phyloP scores from a whole-genome alignment of 2,797 vertebrate species.

The Smutsia temminckii region DNA sequence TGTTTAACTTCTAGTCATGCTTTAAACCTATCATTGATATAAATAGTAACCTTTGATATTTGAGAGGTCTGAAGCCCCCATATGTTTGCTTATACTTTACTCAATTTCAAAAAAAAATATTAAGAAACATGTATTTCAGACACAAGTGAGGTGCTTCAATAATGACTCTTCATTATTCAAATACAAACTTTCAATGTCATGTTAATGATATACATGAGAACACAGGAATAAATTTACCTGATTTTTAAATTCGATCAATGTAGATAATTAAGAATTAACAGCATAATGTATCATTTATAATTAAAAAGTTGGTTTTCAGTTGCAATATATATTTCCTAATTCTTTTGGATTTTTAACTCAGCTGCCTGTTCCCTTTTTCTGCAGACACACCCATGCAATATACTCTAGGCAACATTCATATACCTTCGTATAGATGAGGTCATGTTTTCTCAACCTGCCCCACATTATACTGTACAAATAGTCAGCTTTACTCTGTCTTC shows the following conservation, averaged over 20 bases:
- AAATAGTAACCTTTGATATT: neutral
- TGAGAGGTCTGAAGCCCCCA: neutral
- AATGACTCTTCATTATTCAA: neutral
- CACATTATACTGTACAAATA: neutral
- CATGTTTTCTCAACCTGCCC: neutral
- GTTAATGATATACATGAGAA: neutral
- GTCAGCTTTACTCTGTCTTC: neutral
- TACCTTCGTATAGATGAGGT: neutral
- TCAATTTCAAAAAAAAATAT: slow-evolving; percentile 10
- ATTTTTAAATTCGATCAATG: neutral
- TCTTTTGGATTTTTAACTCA: neutral
- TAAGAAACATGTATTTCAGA: neutral
- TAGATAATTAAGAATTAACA: neutral
- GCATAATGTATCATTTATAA: neutral
- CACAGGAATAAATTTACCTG: neutral
- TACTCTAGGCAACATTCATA: neutral
- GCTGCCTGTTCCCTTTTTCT: neutral
- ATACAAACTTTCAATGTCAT: neutral
- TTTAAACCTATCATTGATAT: neutral
- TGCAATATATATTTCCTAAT: neutral
- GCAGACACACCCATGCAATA: neutral
- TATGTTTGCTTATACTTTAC: neutral
- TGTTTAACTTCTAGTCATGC: neutral
- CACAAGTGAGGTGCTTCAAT: neutral
- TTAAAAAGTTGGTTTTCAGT: neutral